Evolutionary conservation across 2,888 invertebrate species (phyloP).

Genomic region (Fragum sueziense): DNA sequence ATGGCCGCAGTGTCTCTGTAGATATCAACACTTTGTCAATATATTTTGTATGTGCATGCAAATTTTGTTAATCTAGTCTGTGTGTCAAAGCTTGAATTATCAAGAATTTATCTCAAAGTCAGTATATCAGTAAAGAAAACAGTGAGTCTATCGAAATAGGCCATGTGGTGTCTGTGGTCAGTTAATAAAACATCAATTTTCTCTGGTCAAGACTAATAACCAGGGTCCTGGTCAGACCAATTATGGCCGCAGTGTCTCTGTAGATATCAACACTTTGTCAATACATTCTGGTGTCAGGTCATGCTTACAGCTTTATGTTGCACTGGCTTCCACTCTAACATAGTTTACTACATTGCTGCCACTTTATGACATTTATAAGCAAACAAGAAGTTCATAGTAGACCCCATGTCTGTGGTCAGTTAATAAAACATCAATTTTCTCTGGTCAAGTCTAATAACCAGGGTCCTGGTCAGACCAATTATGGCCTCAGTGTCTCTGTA

Average conservation of each 20-base stretch:
- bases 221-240: constrained; percentile 7
- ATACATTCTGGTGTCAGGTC: too few species aligned
- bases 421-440: constrained; percentile 5
- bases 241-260: not conserved
- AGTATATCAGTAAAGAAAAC: too few species aligned
- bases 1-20: not conserved
- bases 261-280: constrained; percentile 17
- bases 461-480: constrained; percentile 8
- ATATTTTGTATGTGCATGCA: too few species aligned
- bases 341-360: too few species aligned
- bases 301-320: too few species aligned
- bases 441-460: not conserved
- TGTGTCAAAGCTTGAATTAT: too few species aligned
- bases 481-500: not conserved
- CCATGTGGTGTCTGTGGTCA: not conserved
- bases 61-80: too few species aligned
- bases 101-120: too few species aligned
- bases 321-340: too few species aligned
- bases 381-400: too few species aligned
- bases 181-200: not conserved
- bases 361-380: too few species aligned
- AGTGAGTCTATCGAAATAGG: too few species aligned
- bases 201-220: not conserved
- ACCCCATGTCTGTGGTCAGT: not conserved
- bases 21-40: constrained; percentile 19